phyloP scores from a whole-genome alignment of 2,113 vertebrate species.

The Oryzias curvinotus region DNA sequence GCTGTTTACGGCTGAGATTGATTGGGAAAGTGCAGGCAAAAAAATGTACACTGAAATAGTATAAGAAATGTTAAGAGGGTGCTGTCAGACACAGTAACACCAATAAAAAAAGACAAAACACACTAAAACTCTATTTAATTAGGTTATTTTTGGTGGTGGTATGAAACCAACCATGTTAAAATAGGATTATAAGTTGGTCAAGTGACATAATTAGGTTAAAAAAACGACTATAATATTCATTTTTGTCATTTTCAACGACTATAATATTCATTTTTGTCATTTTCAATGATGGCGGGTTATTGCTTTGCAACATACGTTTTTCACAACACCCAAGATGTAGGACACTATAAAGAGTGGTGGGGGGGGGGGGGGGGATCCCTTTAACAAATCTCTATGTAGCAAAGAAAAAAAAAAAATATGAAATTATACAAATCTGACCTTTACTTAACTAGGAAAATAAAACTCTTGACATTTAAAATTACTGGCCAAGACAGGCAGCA shows the following conservation, averaged over 20 bases:
- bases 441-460: neutral
- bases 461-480: neutral
- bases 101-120: neutral
- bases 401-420: neutral
- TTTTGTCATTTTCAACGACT: too few relatives aligned
- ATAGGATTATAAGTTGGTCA: too few relatives aligned
- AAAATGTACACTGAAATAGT: conserved; percentile 7
- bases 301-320: neutral
- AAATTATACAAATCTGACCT: neutral
- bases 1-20: neutral
- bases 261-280: too few relatives aligned
- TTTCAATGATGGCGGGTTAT: too few relatives aligned
- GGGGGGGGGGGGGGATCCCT: neutral
- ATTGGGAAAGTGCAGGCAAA: neutral
- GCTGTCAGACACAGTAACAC: neutral
- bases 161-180: too few relatives aligned
- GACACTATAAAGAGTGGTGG: neutral
- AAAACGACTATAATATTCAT: too few relatives aligned
- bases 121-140: neutral
- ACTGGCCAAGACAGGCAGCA: too few relatives aligned
- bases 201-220: too few relatives aligned
- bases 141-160: too few relatives aligned
- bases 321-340: neutral
- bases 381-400: neutral
- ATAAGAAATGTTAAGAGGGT: conserved; percentile 2